Evolutionary conservation across 2,888 invertebrate genomes (phyloP), one percentile per base, ranked within the genome.

Genomic region (Tridacna gigas): DNA sequence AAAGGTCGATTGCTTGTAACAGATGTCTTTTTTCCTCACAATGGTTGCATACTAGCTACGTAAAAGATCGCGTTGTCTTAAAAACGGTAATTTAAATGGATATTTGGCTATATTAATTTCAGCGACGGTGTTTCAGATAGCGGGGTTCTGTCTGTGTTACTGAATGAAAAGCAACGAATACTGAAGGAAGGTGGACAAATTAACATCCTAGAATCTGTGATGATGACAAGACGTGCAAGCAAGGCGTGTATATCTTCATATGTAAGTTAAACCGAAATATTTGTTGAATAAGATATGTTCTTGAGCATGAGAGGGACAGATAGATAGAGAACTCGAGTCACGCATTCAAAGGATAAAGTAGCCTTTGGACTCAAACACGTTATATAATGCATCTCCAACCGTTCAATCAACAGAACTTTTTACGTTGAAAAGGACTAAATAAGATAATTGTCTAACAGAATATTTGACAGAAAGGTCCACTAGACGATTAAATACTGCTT

Each of bases 141-240:
- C n/a, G 25, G 28, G 0, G n/a, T 69, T 12, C 5, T 47, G 18
- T 18, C 69, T 15, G 47, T 47, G n/a, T 47, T 69, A n/a, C 45
- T 69, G 69, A 69, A 69, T 45, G 69, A 69, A 28, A 69, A 69
- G 18, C 47, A 45, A 47, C 69, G 69, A 25, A 45, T 69, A 47
- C 20, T 45, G 28, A 69, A 69, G 22, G 47, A 69, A 45, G 69
- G 69, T n/a, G 69, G 69, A 28, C 69, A 69, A 45, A 47, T 69
- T n/a, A 45, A 69, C n/a, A 47, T 69, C 22, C 69, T 69, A 2
- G 69, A 69, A 22, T 69, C 69, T 5, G 69, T 47, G 15, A 69
- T 69, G 69, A n/a, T 45, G 18, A 45, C 45, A 28, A 4, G 47
- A 15, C 45, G 28, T 12, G 12, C 45, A 0, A 69, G 12, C 15